These are phyloP conservation scores for Podarcis cretensis DNA, from an alignment of 2,113 vertebrate genomes.

Conservation along the genomic window DNA sequence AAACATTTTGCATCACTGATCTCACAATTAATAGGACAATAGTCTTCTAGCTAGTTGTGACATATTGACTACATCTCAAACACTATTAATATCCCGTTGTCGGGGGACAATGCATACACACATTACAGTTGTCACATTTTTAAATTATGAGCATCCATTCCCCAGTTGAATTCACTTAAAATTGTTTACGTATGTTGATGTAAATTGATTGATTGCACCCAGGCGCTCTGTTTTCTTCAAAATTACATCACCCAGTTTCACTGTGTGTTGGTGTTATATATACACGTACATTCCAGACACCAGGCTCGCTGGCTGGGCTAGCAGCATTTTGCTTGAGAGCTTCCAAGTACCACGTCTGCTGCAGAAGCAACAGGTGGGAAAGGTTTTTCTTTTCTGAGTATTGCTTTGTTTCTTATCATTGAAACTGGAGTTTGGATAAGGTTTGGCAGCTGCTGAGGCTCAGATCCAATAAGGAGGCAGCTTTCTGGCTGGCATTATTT, in stretches of 20 bases:
- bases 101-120: neutral
- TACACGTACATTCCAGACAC: neutral
- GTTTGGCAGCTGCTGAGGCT: neutral
- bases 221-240: neutral
- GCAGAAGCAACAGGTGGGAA: neutral
- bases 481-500: no score
- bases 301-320: neutral
- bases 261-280: neutral
- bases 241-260: neutral
- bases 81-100: slow-evolving; percentile 41
- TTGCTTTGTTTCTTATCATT: neutral
- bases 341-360: neutral
- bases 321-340: neutral
- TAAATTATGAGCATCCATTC: slow-evolving; percentile 11
- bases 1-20: slow-evolving; percentile 33
- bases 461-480: neutral
- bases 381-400: neutral
- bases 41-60: slow-evolving; percentile 31
- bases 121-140: neutral
- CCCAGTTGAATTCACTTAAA: neutral
- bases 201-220: slow-evolving; percentile 2
- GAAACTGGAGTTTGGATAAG: neutral
- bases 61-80: slow-evolving; percentile 1
- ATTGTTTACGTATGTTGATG: neutral
- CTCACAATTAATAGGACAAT: slow-evolving; percentile 32